Percentiles rank a stretch among this genome's conserved stretches.
Conservation (phyloP, 2,888 invertebrate genomes). For the Aromia moschata region DNA sequence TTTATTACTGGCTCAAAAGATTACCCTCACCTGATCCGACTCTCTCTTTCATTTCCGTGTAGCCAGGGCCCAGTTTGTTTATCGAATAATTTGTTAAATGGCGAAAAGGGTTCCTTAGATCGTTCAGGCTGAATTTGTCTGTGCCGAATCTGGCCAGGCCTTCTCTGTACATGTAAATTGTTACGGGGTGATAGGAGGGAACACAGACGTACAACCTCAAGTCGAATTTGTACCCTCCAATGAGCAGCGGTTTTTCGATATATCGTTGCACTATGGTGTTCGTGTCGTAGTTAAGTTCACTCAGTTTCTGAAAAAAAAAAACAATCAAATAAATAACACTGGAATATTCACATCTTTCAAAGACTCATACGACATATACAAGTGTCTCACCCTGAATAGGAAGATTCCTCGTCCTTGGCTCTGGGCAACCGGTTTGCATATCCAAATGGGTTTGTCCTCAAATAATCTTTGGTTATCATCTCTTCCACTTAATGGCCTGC, state of each 20-base stretch:
- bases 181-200: slow-evolving; percentile 85
- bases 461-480: slow-evolving; percentile 63
- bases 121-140: slow-evolving; percentile 84
- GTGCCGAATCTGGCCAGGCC: slow-evolving; percentile 84
- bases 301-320: slow-evolving; percentile 73
- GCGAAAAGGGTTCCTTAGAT: slow-evolving; percentile 83
- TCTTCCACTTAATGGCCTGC: slow-evolving; percentile 51
- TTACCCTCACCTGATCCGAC: slow-evolving; percentile 75
- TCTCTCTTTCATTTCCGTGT: slow-evolving; percentile 82
- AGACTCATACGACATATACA: no score
- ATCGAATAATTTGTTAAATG: slow-evolving; percentile 93
- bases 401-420: slow-evolving; percentile 87
- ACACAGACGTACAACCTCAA: slow-evolving; percentile 89
- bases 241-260: slow-evolving; percentile 78
- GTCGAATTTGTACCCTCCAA: slow-evolving; percentile 94
- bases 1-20: neutral
- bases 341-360: neutral
- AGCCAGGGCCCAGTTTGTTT: slow-evolving; percentile 87
- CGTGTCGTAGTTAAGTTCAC: slow-evolving; percentile 80
- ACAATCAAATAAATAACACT: no score
- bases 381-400: slow-evolving; percentile 75
- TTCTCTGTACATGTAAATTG: slow-evolving; percentile 88
- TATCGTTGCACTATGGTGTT: slow-evolving; percentile 84
- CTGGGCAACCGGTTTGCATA: slow-evolving; percentile 87
- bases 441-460: slow-evolving; percentile 73